Base-by-base conservation (phyloP, 2,797 vertebrate species). In the Remorina albescens region DNA sequence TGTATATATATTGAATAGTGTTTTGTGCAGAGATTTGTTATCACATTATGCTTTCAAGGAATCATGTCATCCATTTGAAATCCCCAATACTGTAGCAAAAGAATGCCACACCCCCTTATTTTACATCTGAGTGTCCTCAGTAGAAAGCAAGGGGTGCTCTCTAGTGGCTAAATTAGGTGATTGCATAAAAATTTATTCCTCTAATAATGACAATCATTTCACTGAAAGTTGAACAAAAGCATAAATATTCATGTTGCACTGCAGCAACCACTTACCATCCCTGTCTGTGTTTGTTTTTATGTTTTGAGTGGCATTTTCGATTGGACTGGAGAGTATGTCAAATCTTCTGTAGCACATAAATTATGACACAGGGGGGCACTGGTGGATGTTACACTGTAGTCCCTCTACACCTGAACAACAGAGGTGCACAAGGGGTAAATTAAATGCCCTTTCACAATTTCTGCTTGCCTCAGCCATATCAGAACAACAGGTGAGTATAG, bases 401-500 rank as follows among this genome's bases (percentile, higher is more conserved):
- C 21, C 68, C 32, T 62, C 6, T 13, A 5, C 42, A 71, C 34
- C 30, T 44, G 4, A 74, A 23, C 56, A 12, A 46, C 26, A 64
- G 49, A 66, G 60, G 3, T 30, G 12, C 37, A 8, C 57, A 58
- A 16, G 34, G 8, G 28, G 41, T 30, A 26, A 25, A 36, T 34
- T 44, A 37, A n/a, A 42, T 60, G 1, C 32, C 55, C n/a, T 42
- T 36, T 63, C 42, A 13, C 30, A 63, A 4, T 60, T 78, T 86
- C n/a, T 64, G 54, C 76, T 18, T 61, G 54, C 44, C 67, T 80
- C 54, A 71, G 69, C 71, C 83, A 39, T 57, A 71, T 53, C 25
- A 55, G 32, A 60, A 9, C 37, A 55, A 39, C 55, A 53, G 47
- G 37, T 25, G 26, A 6, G 28, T 37, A 67, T 8, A 34, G 51